Conservation (phyloP, 2,113 vertebrate species). For the Thalassarche chlororhynchos region DNA sequence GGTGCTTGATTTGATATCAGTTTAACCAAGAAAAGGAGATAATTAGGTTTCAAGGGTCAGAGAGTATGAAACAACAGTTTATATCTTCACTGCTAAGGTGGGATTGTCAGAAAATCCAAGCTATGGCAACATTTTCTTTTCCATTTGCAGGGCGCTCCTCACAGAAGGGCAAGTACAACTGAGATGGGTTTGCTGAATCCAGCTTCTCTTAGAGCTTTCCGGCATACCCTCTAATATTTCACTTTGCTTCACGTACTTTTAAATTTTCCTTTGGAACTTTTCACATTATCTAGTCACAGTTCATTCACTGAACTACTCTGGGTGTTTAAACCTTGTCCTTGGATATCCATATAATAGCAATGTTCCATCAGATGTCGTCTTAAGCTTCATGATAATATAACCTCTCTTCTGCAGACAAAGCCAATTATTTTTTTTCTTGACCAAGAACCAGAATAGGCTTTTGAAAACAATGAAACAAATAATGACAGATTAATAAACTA, state of each 20-base stretch:
- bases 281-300: not conserved
- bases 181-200: not conserved
- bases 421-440: not conserved
- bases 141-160: fast-evolving
- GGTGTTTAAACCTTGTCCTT: not conserved
- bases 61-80: not conserved
- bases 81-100: not conserved
- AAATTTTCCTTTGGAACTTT: not conserved
- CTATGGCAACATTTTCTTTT: not conserved
- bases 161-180: too few relatives aligned
- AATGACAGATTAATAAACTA: not conserved
- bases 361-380: not conserved
- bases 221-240: not conserved
- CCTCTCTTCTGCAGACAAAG: not conserved
- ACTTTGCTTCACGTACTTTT: not conserved
- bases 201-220: not conserved
- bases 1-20: not conserved
- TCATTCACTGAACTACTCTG: not conserved
- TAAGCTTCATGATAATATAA: not conserved
- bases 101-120: not conserved
- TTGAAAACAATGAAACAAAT: not conserved
- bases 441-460: not conserved
- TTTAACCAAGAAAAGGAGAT: not conserved
- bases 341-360: not conserved
- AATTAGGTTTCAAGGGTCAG: not conserved